Base-by-base conservation (phyloP, 2,888 invertebrate genomes). In the Chromoteleia sp. region DNA sequence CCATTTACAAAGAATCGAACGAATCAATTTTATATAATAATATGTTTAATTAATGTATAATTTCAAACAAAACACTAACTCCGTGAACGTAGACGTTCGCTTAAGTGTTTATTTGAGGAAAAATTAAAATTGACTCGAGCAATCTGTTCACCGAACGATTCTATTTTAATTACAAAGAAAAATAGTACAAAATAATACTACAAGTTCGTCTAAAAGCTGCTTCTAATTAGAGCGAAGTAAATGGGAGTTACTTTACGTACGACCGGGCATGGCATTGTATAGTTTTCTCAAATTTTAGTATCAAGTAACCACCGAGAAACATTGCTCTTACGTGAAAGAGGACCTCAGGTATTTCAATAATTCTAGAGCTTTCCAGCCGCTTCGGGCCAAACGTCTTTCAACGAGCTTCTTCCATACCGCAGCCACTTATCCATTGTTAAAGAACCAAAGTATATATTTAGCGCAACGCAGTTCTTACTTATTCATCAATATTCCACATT, bases 331-430 rank as follows among this genome's bases (percentile, higher is more conserved):
- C 52, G 67, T 48, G 61, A 61, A 76, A 68, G 76, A 68, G 59
- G 61, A 76, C 61, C 61, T 68, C 52, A 61, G 61, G 76, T 76
- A 77, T 77, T 76, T 76, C 76, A 76, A 76, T 76, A 68, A 76
- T 76, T 68, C 76, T 59, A 41, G 43, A 61, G 76, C 54, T 76
- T 76, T 61, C 36, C 68, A 36, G 36, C 33, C 6, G 76, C 76
- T 59, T 33, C 61, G 10, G 76, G 76, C 61, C 54, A 68, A 61
- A 54, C 61, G 45, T 68, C 68, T 76, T 76, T 61, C 68, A 45
- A 43, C 68, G 52, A 76, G 65, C 65, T 67, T 75, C 65, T 58
- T 67, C 65, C 52, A 52, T 43, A 54, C 61, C 45, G 30, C 67
- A 39, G 33, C 30, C 67, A 67, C 58, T 50, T 48, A 56, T 59